Evolutionary conservation across 2,113 vertebrate species (phyloP), one percentile per base, ranked within the genome.

Genomic region (Channa argus): DNA sequence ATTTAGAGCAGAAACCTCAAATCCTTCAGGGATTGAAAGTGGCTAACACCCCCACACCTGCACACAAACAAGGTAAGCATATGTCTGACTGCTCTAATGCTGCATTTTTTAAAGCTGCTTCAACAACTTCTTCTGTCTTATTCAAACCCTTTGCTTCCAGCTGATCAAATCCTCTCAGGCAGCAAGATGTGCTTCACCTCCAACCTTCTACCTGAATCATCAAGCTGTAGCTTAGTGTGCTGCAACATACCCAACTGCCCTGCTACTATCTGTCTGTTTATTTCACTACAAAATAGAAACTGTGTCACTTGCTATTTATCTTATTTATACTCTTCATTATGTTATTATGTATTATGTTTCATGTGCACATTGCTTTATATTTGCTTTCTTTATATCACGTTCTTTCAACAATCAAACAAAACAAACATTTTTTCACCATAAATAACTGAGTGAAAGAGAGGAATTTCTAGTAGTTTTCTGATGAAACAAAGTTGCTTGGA

Each of bases 1-100:
- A 71, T 78, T 77, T 54, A 74, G 64, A 66, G 45, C 46, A 68
- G 24, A 70, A 75, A 62, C 58, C 63, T 78, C 6, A 68, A 80
- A 77, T 77, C 74, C 63, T 58, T 66, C 62, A 67, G 39, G 63
- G 63, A 67, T 6, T 72, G 44, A 38, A 77, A 67, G 63, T 56
- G 56, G 24, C 44, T 38, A 55, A 70, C 53, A 63, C 36, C 44
- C 67, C 73, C 59, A 69, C 63, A 73, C 47, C 54, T 49, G 59
- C 52, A 79, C 14, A 45, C 53, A 65, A 51, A 77, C 60, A 15
- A 74, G 51, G 37, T 33, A 37, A 63, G 39, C 46, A 36, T 75
- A n/a, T 65, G 54, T 51, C 64, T 59, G 3, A 0, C 63, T 49
- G 47, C 47, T 73, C 24, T 68, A 73, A 69, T 44, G 44, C 38